These are phyloP conservation scores for Campoplex capitator DNA, from an alignment of 2,888 invertebrate genomes.

Conservation along the genomic window DNA sequence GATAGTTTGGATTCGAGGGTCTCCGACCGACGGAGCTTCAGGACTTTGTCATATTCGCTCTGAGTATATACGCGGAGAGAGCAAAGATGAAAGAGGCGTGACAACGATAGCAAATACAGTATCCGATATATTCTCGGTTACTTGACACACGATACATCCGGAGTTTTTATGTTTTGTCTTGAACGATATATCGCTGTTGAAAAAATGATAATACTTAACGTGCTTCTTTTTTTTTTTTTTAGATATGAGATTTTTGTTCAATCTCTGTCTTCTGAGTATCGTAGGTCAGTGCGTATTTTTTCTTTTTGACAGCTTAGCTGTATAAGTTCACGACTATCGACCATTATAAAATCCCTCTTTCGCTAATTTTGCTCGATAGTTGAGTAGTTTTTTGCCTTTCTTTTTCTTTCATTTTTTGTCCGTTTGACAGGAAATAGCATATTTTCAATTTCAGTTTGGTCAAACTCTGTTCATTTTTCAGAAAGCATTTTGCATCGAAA, in stretches of 20 bases:
- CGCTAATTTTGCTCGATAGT: too few species aligned
- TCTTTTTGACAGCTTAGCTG: background rate
- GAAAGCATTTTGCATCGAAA: background rate
- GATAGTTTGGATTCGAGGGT: constrained; percentile 40
- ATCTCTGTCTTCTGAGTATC: background rate
- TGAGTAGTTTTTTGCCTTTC: too few species aligned
- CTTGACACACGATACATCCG: constrained; percentile 54
- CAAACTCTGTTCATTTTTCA: too few species aligned
- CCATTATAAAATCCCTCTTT: background rate
- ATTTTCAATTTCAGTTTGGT: too few species aligned
- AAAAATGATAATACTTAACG: background rate
- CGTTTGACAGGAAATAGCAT: too few species aligned
- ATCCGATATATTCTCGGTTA: constrained; percentile 34
- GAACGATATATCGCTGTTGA: constrained; percentile 28
- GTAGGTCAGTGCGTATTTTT: background rate
- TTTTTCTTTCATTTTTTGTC: too few species aligned
- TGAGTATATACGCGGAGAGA: background rate
- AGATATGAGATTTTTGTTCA: background rate
- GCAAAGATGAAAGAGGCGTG: background rate
- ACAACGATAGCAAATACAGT: constrained; percentile 3
- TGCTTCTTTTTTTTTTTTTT: background rate
- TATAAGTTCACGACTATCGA: background rate
- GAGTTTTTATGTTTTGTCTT: constrained; percentile 54
- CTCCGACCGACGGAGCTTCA: constrained; percentile 50
- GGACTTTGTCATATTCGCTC: constrained; percentile 19